These are phyloP conservation scores for Hypothenemus hampei DNA, from an alignment of 1,140 invertebrate genomes.

Conservation along the genomic window DNA sequence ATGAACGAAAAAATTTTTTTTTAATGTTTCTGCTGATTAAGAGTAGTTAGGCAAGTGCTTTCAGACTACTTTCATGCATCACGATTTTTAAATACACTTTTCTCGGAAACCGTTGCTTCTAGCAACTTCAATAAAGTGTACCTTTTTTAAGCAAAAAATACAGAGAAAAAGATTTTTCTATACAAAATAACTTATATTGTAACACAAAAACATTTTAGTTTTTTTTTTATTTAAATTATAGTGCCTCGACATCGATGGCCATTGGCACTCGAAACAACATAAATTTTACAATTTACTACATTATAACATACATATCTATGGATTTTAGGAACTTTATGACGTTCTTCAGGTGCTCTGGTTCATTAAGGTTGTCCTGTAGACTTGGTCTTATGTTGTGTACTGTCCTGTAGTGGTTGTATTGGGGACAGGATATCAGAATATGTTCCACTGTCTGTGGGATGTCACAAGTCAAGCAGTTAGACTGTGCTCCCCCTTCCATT, in stretches of 20 bases:
- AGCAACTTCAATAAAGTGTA: too few relatives aligned
- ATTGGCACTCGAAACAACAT: not conserved
- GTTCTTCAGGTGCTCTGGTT: not conserved
- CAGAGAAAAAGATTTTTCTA: too few relatives aligned
- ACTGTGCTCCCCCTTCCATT: not conserved
- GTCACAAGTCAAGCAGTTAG: not conserved
- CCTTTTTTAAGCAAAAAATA: too few relatives aligned
- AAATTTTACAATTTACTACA: not conserved
- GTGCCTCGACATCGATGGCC: not conserved
- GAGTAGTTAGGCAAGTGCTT: too few relatives aligned
- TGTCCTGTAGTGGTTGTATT: not conserved
- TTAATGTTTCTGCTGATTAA: too few relatives aligned
- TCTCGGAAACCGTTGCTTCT: too few relatives aligned
- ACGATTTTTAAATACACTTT: too few relatives aligned
- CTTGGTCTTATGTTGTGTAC: not conserved
- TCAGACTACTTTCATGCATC: too few relatives aligned
- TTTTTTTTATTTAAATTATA: conserved; percentile 1
- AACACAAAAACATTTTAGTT: too few relatives aligned
- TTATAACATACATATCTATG: not conserved
- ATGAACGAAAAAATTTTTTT: too few relatives aligned
- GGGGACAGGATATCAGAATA: too few relatives aligned
- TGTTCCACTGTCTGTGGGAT: not conserved
- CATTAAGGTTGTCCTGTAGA: not conserved
- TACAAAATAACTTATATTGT: too few relatives aligned
- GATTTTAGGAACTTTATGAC: not conserved